Evolutionary conservation across 1,140 invertebrate species (phyloP), one percentile per base, ranked within the genome.

Genomic region (Drosophila willistoni): DNA sequence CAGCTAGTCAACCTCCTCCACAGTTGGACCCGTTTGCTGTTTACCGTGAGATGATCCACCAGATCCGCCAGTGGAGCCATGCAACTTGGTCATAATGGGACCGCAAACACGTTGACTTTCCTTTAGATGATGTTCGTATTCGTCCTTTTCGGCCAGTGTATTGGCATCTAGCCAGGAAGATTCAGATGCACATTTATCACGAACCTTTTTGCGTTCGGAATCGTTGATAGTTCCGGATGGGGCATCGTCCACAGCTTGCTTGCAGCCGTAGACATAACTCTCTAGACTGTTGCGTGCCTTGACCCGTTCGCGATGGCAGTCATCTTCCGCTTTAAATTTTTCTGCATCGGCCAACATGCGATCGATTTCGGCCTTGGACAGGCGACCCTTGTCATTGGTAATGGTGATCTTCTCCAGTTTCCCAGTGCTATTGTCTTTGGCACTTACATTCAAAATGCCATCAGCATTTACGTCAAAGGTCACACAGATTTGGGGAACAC

Each of bases 291-390:
- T 98, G 75, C 96, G 95, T 1, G 95, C 93, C 61, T 94, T 90
- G 12, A 98, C 95, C 57, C 94, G 93, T 62, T 95, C 93, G 60
- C 93, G 93, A 63, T 95, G 94, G 44, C 93, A 93, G 39, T 96
- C 95, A 79, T 96, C 95, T 86, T 96, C 95, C 19, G 93, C 92
- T 73, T 94, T 94, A 81, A 95, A 96, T 71, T 94, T 94, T 73
- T 96, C 95, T 7, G 96, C 95, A 36, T 96, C 96, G n/a, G 94
- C 92, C 10, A 99, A 93, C 98, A 99, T 99, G 34, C 95, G 94
- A 80, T 98, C 97, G 77, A 99, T 99, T 81, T 99, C 97, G 25
- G 96, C 96, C 90, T 98, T 97, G 22, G 95, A 96, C 2, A 99
- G 93, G 19, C 98, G 94, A 3, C 98, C 97, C 91, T 98, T 98